These are phyloP conservation scores for Paraescarpia echinospica DNA, from an alignment of 1,140 invertebrate genomes.

Conservation along the genomic window DNA sequence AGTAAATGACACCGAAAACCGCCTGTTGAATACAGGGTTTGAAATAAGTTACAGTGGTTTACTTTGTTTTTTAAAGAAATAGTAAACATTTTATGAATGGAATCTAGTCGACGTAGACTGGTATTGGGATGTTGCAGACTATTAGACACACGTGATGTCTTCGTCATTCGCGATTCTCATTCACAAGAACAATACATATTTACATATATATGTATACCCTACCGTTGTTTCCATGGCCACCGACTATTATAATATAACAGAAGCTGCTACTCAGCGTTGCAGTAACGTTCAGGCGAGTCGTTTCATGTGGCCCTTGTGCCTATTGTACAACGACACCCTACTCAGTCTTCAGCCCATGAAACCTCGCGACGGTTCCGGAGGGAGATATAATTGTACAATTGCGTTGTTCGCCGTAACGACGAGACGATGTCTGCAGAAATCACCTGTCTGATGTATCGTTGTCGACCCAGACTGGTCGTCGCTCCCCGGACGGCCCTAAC, in stretches of 20 bases:
- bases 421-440: neutral
- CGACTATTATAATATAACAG: neutral
- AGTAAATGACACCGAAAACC: neutral
- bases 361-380: neutral
- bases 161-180: no score
- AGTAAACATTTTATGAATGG: neutral
- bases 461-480: neutral
- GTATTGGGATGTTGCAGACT: neutral
- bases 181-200: no score
- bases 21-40: neutral
- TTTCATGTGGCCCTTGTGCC: neutral
- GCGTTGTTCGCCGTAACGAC: neutral
- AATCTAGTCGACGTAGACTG: neutral
- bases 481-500: neutral
- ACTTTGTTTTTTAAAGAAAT: neutral
- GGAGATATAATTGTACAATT: neutral
- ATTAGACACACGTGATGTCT: neutral
- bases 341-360: neutral
- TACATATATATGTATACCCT: neutral
- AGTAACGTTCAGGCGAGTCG: neutral
- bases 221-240: neutral
- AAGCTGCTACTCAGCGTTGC: neutral
- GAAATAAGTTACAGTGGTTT: neutral
- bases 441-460: neutral
- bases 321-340: neutral